These are phyloP conservation scores for Paralichthys olivaceus DNA, from an alignment of 2,113 vertebrate genomes.

Conservation along the genomic window DNA sequence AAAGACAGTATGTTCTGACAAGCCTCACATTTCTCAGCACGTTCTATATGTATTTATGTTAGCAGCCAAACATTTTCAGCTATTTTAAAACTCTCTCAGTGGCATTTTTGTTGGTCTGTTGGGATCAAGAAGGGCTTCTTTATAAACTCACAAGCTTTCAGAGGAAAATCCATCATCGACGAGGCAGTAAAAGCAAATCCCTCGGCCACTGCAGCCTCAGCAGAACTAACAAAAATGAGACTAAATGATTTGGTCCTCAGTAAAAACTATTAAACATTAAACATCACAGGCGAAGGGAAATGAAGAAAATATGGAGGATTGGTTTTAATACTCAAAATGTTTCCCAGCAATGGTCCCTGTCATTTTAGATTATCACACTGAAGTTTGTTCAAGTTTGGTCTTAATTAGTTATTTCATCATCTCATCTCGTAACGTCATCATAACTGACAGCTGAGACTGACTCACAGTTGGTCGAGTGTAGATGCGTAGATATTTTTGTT, in stretches of 20 bases:
- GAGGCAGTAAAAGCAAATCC: conserved; percentile 1
- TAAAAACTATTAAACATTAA: conserved; percentile 9
- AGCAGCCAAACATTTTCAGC: conserved; percentile 12
- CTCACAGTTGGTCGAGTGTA: no score
- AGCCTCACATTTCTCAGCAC: conserved; percentile 7
- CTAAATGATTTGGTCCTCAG: not conserved
- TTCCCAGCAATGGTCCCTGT: no score
- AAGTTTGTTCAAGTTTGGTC: no score
- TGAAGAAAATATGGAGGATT: not conserved
- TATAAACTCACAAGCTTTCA: not conserved
- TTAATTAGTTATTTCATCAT: no score
- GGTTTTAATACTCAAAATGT: no score
- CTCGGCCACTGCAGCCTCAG: not conserved
- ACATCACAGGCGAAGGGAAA: not conserved
- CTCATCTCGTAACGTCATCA: no score
- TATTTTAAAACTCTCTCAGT: not conserved
- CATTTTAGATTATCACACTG: no score
- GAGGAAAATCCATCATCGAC: not conserved
- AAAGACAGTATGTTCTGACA: not conserved
- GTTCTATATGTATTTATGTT: conserved; percentile 11
- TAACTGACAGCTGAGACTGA: no score
- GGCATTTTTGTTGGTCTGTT: not conserved
- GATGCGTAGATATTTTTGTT: no score
- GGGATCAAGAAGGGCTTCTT: not conserved
- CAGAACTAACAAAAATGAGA: not conserved